A percentile compares a stretch with the other conserved stretches of the same genome.
Evolutionary conservation across 2,113 vertebrate genomes (phyloP).

Genomic region (Cyprinus carpio): DNA sequence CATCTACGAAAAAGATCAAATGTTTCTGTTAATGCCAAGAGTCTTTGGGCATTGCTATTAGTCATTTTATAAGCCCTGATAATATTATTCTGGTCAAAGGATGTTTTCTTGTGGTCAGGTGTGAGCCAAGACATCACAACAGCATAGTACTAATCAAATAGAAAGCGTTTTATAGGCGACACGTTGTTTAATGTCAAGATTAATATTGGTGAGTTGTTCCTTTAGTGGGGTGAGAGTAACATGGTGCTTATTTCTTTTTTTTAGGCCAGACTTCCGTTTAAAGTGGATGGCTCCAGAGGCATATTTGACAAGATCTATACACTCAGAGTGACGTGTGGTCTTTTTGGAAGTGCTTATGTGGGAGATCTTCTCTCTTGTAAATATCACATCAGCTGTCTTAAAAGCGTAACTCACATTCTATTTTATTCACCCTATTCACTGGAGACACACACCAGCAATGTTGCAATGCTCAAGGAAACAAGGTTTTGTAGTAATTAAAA

Average conservation of each 20-base stretch:
- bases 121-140: slow-evolving; percentile 31
- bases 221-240: slow-evolving; percentile 27
- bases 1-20: slow-evolving; percentile 30
- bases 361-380: slow-evolving; percentile 96
- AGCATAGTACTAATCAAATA: slow-evolving; percentile 37
- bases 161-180: neutral
- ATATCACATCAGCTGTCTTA: slow-evolving; percentile 44
- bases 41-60: neutral
- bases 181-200: neutral
- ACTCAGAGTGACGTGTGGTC: slow-evolving; percentile 96
- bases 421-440: too few species aligned
- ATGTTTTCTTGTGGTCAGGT: slow-evolving; percentile 39
- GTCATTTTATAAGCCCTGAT: slow-evolving; percentile 44
- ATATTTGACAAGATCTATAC: slow-evolving; percentile 97
- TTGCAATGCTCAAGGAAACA: neutral
- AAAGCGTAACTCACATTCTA: neutral
- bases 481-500: neutral
- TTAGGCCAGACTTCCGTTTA: slow-evolving; percentile 88
- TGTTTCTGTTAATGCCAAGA: slow-evolving; percentile 49
- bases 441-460: too few species aligned
- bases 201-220: neutral
- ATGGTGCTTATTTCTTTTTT: slow-evolving; percentile 33
- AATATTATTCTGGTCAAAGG: slow-evolving; percentile 21
- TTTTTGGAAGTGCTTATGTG: slow-evolving; percentile 91
- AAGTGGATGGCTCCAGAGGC: slow-evolving; percentile 98